Conservation (phyloP, 2,797 vertebrate species). For the Pyrocephalus nanus region DNA sequence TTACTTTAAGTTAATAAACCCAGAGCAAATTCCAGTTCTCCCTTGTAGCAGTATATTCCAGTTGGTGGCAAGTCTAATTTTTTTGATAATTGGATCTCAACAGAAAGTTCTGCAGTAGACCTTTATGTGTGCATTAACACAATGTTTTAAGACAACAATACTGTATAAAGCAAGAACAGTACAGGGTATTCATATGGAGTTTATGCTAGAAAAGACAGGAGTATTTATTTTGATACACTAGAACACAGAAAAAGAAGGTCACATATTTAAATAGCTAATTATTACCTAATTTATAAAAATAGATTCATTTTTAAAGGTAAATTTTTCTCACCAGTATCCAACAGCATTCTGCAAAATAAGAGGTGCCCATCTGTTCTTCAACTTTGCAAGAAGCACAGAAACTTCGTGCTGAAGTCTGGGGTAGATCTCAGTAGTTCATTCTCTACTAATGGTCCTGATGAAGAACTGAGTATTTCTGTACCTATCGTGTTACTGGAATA, state of each 20-base stretch:
- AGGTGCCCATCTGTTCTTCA: not conserved
- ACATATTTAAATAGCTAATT: not conserved
- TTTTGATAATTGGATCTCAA: not conserved
- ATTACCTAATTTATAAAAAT: not conserved
- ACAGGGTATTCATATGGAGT: not conserved
- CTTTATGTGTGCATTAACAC: rapidly evolving
- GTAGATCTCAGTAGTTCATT: not conserved
- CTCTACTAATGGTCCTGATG: not conserved
- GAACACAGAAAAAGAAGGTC: not conserved
- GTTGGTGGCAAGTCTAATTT: not conserved
- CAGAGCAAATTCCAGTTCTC: not conserved
- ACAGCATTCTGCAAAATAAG: not conserved
- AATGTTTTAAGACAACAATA: not conserved
- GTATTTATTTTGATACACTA: not conserved
- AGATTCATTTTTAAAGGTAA: not conserved
- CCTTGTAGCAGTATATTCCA: not conserved
- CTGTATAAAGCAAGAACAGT: not conserved
- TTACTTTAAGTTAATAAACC: not conserved
- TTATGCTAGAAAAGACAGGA: not conserved
- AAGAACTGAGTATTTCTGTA: not conserved
- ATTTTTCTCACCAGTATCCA: not conserved
- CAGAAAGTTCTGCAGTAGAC: not conserved
- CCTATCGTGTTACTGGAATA: not conserved
- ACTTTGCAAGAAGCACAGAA: not conserved
- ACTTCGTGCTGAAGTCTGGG: not conserved